Evolutionary conservation across 1,140 invertebrate genomes (phyloP).

Genomic region (Drosophila ercepeae): DNA sequence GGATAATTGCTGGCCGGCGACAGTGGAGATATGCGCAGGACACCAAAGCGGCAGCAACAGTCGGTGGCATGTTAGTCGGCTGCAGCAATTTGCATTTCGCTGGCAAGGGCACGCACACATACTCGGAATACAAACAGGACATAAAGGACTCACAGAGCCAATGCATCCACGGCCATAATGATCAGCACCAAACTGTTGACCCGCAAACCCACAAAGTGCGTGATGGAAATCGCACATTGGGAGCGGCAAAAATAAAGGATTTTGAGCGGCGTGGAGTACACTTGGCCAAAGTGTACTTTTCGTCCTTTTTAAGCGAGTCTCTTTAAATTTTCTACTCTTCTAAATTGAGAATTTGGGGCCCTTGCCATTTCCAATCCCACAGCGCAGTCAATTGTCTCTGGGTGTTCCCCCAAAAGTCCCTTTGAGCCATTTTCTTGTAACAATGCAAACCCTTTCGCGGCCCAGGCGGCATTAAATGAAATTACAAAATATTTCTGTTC

Average conservation of each 20-base stretch:
- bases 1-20: conserved; percentile 57
- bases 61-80: conserved; percentile 12
- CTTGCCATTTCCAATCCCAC: conserved; percentile 7
- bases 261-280: conserved; percentile 17
- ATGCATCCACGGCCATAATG: conserved; percentile 35
- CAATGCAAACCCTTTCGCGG: conserved; percentile 34
- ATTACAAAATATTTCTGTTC: conserved; percentile 60
- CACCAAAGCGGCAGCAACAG: conserved; percentile 34
- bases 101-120: conserved; percentile 22
- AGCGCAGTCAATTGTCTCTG: conserved; percentile 17
- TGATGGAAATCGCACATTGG: conserved; percentile 5
- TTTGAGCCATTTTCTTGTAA: conserved; percentile 39
- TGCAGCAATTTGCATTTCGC: conserved; percentile 52
- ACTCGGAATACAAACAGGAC: not conserved
- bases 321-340: conserved; percentile 4
- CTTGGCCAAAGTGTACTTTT: conserved; percentile 13
- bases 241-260: conserved; percentile 31
- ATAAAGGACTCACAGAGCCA: conserved; percentile 1
- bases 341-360: conserved; percentile 18
- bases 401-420: not conserved
- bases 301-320: conserved; percentile 3
- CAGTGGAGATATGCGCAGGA: conserved; percentile 12
- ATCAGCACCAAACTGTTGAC: conserved; percentile 54
- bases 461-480: conserved; percentile 56
- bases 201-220: conserved; percentile 49